phyloP scores from a whole-genome alignment of 2,888 invertebrate species.

The Bedellia somnulentella region DNA sequence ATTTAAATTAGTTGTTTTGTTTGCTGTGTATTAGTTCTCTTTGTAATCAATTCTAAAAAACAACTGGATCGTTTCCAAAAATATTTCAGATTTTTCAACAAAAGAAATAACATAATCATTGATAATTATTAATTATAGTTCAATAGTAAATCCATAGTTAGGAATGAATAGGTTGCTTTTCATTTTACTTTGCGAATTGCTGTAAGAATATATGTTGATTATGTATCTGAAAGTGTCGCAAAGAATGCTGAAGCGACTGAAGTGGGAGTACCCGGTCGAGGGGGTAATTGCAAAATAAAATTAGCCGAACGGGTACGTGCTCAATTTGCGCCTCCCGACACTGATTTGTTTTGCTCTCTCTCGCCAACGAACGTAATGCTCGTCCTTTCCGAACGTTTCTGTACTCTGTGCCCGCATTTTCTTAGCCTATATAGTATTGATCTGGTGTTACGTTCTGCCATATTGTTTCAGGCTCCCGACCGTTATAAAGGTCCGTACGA shows the following conservation, averaged over 20 bases:
- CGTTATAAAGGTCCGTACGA: slow-evolving; percentile 1
- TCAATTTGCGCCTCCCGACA: slow-evolving; percentile 58
- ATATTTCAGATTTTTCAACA: too few species aligned
- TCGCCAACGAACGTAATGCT: slow-evolving; percentile 17
- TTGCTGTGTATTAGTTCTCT: too few species aligned
- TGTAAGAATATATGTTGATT: too few species aligned
- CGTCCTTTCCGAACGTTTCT: slow-evolving; percentile 16
- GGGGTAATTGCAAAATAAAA: slow-evolving; percentile 63
- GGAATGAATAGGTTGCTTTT: too few species aligned
- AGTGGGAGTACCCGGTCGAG: slow-evolving; percentile 11
- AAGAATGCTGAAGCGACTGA: slow-evolving; percentile 48
- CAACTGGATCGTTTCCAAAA: too few species aligned
- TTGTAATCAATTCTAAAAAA: too few species aligned
- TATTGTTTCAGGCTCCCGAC: slow-evolving; percentile 25
- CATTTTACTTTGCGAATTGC: too few species aligned
- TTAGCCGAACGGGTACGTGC: slow-evolving; percentile 61
- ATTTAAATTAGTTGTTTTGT: too few species aligned
- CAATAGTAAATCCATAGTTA: too few species aligned
- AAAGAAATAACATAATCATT: too few species aligned
- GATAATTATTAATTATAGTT: too few species aligned
- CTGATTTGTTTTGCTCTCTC: slow-evolving; percentile 45
- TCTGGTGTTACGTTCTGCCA: slow-evolving; percentile 31
- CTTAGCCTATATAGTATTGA: slow-evolving; percentile 59
- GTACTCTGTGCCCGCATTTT: slow-evolving; percentile 28
- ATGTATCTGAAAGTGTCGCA: too few species aligned